Evolutionary conservation across 2,888 invertebrate genomes (phyloP).

Genomic region (Congeria kusceri): DNA sequence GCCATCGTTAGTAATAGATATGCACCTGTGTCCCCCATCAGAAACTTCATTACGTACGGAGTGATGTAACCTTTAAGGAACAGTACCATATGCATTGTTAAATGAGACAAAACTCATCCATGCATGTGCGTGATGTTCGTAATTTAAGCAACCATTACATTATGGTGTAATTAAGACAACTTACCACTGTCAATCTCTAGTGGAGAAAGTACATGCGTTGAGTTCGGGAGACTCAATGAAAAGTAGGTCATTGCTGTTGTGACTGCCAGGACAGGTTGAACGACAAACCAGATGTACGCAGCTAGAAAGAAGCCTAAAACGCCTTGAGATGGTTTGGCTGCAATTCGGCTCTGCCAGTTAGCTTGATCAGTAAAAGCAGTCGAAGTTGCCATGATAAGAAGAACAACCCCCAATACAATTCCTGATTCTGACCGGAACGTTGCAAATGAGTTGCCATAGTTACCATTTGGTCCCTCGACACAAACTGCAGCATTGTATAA

Average conservation of each 20-base stretch:
- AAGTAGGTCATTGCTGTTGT: conserved; percentile 73
- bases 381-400: conserved; percentile 68
- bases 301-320: conserved; percentile 81
- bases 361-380: conserved; percentile 78
- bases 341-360: conserved; percentile 83
- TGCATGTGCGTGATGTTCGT: not conserved
- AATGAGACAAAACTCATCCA: not conserved
- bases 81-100: not conserved
- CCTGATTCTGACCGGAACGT: conserved; percentile 75
- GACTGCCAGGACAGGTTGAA: conserved; percentile 78
- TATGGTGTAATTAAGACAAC: not conserved
- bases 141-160: not conserved
- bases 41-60: conserved; percentile 68
- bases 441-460: conserved; percentile 70
- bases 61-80: conserved; percentile 67
- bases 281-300: conserved; percentile 80
- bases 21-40: conserved; percentile 70
- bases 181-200: conserved; percentile 64
- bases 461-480: conserved; percentile 70
- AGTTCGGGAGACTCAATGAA: conserved; percentile 65
- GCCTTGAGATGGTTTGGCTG: conserved; percentile 80
- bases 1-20: conserved; percentile 73
- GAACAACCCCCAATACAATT: conserved; percentile 72
- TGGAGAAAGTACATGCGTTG: conserved; percentile 53
- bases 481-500: conserved; percentile 71